Evolutionary conservation across 2,113 vertebrate species (phyloP), one percentile per base, ranked within the genome.

Genomic region (Bos indicus): DNA sequence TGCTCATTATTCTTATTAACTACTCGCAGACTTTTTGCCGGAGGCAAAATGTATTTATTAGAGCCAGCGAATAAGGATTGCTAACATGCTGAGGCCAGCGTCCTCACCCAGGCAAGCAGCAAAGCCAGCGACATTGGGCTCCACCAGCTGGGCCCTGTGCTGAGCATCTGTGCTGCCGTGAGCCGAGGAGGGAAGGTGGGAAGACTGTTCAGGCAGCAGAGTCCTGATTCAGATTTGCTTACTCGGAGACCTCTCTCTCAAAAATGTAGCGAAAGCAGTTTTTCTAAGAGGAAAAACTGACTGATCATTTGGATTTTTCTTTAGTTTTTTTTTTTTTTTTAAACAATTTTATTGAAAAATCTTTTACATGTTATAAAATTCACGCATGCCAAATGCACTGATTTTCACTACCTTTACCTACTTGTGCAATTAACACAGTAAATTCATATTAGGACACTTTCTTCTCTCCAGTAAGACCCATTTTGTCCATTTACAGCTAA

Each of bases 1-100:
- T 95, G 96, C 91, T 98, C 96, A 97, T 98, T 98, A 98, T 97
- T 98, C 96, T 97, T 98, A 97, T 98, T 97, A 98, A 98, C 94
- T 95, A 95, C 89, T 93, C 13, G 7, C 48, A 93, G 98, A 96
- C 96, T 95, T 97, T 98, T 97, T 67, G 97, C 98, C 81, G 3
- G 48, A 97, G 96, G 98, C 97, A 96, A 97, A 98, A 98, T 97
- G 95, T 97, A 96, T 98, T 95, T 97, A 97, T 98, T 97, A 97
- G 94, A 92, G 57, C 95, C 91, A 94, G 95, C 77, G 87, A 96
- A 96, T 95, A 94, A 86, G 91, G 97, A 77, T 64, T 74, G 94
- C 85, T 89, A 95, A 95, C 60, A 88, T 91, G 97, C 97, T 97
- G 97, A 98, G 97, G 93, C 97, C 82, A 90, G 95, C 23, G 5